Conservation (phyloP, 2,797 vertebrate genomes). For the Notoglanidium macrostoma region DNA sequence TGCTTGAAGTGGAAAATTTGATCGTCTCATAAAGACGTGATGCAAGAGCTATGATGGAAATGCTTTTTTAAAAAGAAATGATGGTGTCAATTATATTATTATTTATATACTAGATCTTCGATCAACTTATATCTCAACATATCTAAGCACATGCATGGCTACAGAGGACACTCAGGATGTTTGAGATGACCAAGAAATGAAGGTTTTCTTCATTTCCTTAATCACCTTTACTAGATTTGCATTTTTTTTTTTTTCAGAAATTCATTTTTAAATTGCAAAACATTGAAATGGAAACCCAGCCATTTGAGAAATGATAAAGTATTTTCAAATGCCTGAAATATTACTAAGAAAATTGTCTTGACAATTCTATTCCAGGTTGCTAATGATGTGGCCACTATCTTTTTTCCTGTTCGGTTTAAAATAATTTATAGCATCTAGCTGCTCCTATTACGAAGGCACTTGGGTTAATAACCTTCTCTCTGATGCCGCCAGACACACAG, state of each 20-base stretch:
- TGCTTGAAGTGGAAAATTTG: not conserved
- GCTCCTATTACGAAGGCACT: not conserved
- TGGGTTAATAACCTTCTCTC: not conserved
- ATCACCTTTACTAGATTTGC: not conserved
- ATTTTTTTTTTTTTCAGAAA: not conserved
- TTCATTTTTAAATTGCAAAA: not conserved
- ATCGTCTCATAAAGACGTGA: not conserved
- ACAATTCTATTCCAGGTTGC: not conserved
- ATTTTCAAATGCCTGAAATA: not conserved
- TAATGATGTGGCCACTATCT: not conserved
- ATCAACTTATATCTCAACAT: too few species aligned
- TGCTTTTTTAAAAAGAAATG: too few species aligned
- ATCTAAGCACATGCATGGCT: not conserved
- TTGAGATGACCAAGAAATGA: not conserved
- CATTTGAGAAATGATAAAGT: not conserved
- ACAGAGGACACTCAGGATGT: not conserved
- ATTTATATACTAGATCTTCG: too few species aligned
- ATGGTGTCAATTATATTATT: too few species aligned
- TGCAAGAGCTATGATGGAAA: not conserved
- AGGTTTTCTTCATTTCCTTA: not conserved
- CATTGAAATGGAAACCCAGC: not conserved
- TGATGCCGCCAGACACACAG: not conserved
- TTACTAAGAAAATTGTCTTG: not conserved
- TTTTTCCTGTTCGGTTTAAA: slow-evolving; percentile 12
- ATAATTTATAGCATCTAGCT: not conserved